Base-by-base conservation (phyloP, 1,140 invertebrate genomes). In the Polyergus mexicanus region DNA sequence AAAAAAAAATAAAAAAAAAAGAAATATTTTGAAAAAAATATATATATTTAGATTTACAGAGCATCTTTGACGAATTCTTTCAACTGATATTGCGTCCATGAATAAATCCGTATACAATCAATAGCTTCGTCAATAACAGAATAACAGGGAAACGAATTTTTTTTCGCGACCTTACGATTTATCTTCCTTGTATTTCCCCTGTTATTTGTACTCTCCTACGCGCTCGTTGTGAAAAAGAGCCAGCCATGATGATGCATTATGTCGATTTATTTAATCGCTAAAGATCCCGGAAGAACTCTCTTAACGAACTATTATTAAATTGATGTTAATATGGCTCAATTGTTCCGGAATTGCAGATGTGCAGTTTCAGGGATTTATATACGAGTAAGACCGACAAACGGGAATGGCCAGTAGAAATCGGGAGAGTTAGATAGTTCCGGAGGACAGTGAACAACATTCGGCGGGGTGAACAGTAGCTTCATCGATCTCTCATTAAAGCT, bases 401-500 rank as follows among this genome's bases (percentile, higher is more conserved):
- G n/a, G 47, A 11, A 44, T 56, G 19, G 51, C 28, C 16, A 44
- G 63, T 75, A 66, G 35, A 44, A 51, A 65, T 51, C 47, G 84
- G 60, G 81, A 74, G 84, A 62, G 66, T 62, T 58, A 44, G 44
- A 68, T 38, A 22, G 58, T 77, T 56, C 71, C 65, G 78, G 51
- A 32, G 77, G 76, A 71, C 60, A 74, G 66, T 68, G 68, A 51
- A 51, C 69, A 62, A 63, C 41, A 65, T 58, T 76, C 54, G 71
- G 19, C 28, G 25, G 51, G 22, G 44, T 75, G n/a, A 74, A 58
- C 28, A 65, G 63, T 84, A 78, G 83, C 89, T 93, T 92, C 90
- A 93, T 94, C 92, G 93, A 94, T 93, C 91, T 93, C 91, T 93
- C 92, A 90, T 93, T 93, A 93, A 92, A 93, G 84, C 90, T 90